Evolutionary conservation across 2,113 vertebrate genomes (phyloP).

Genomic region (Colius striatus): DNA sequence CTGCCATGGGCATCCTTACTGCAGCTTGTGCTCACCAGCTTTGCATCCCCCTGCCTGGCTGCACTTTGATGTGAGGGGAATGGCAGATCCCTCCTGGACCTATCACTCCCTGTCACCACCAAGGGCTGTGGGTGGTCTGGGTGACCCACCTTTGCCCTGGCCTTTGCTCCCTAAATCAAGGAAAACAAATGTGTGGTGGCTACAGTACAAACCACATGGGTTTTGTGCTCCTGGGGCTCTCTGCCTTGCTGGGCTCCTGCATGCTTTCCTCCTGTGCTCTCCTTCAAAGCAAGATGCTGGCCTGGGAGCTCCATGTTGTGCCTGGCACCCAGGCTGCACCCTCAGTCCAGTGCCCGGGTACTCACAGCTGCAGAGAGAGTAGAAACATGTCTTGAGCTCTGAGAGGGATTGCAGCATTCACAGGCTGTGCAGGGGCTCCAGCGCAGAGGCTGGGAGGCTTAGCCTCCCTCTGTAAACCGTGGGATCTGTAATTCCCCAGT

Average conservation of each 20-base stretch:
- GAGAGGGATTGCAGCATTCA: background rate
- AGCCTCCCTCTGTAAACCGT: background rate
- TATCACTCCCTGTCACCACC: background rate
- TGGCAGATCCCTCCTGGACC: background rate
- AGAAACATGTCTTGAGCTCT: background rate
- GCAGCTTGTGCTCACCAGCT: background rate
- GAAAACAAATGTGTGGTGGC: background rate
- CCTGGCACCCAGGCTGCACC: background rate
- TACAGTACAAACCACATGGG: rapidly evolving
- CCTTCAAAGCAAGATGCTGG: background rate
- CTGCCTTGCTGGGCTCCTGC: background rate
- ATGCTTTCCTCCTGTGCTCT: background rate
- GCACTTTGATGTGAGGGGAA: background rate
- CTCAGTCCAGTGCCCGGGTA: rapidly evolving
- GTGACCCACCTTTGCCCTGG: background rate
- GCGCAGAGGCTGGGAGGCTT: background rate
- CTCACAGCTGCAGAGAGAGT: background rate
- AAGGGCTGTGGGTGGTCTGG: constrained; percentile 21
- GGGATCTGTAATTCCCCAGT: background rate
- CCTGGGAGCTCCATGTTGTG: rapidly evolving
- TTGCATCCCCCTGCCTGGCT: background rate
- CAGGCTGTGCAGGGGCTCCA: background rate
- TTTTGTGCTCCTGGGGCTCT: background rate
- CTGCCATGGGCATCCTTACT: rapidly evolving
- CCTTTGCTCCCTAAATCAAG: constrained; percentile 17